Conservation (phyloP, 2,888 invertebrate species). For the Andrena trimmerana region DNA sequence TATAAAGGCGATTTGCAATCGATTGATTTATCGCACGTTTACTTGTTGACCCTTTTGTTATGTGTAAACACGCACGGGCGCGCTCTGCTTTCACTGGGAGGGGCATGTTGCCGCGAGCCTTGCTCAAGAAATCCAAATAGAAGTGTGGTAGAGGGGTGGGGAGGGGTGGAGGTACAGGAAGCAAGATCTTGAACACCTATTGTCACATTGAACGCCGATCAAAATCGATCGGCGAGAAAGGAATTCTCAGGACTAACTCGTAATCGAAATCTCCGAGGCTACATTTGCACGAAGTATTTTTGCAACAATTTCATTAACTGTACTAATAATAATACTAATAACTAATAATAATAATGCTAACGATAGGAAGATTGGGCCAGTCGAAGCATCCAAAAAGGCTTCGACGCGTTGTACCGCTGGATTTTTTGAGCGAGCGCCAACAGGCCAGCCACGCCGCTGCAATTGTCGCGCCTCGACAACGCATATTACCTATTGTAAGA, state of each 20-base stretch:
- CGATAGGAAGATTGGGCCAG: neutral
- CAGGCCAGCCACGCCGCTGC: neutral
- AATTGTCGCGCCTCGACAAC: neutral
- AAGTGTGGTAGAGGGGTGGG: no score
- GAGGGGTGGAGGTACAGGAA: no score
- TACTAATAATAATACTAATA: neutral
- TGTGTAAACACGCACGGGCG: constrained; percentile 40
- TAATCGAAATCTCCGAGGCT: neutral
- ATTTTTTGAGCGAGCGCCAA: constrained; percentile 1
- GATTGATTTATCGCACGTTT: constrained; percentile 73
- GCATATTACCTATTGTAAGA: constrained; percentile 55
- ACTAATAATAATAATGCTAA: neutral
- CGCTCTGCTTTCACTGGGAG: constrained; percentile 31
- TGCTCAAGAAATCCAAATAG: constrained; percentile 33
- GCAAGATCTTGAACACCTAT: constrained; percentile 11
- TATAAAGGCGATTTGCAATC: constrained; percentile 73
- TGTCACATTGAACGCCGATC: constrained; percentile 6
- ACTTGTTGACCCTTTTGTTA: constrained; percentile 66
- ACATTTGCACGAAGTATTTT: neutral
- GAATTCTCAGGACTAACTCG: no score
- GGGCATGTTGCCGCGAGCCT: constrained; percentile 42
- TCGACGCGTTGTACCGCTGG: neutral
- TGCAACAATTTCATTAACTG: constrained; percentile 2
- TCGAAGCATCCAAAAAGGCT: neutral
- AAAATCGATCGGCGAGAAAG: no score